Conservation (phyloP, 2,113 vertebrate genomes). For the Emydocephalus ijimae region DNA sequence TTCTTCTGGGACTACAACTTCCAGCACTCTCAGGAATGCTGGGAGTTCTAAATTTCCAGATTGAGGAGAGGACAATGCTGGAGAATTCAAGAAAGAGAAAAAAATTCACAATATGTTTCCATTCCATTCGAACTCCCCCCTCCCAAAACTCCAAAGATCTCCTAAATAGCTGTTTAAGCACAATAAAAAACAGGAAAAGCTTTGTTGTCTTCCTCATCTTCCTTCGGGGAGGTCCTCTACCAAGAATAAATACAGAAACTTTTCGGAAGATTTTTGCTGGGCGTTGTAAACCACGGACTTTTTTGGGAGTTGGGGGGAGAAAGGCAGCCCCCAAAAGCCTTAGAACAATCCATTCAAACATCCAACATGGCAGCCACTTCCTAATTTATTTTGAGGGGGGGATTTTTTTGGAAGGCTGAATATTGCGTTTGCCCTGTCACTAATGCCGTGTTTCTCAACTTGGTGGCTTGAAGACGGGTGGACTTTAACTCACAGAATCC, state of each 20-base stretch:
- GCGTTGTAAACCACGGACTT: neutral
- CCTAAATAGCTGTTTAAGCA: neutral
- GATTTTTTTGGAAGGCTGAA: neutral
- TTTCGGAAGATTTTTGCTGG: neutral
- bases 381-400: neutral
- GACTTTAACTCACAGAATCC: neutral
- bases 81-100: neutral
- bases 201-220: neutral
- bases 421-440: neutral
- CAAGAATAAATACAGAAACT: neutral
- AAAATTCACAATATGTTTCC: neutral
- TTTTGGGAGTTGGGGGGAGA: neutral
- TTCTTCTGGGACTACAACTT: neutral
- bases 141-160: neutral
- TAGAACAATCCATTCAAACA: neutral
- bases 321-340: neutral
- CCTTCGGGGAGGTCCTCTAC: neutral
- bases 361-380: neutral
- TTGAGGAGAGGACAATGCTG: neutral
- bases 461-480: neutral
- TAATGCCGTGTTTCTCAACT: neutral
- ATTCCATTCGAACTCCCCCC: neutral
- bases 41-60: neutral
- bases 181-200: neutral
- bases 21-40: neutral